Conservation (phyloP, 2,113 vertebrate genomes). For the Oncorhynchus tshawytscha region DNA sequence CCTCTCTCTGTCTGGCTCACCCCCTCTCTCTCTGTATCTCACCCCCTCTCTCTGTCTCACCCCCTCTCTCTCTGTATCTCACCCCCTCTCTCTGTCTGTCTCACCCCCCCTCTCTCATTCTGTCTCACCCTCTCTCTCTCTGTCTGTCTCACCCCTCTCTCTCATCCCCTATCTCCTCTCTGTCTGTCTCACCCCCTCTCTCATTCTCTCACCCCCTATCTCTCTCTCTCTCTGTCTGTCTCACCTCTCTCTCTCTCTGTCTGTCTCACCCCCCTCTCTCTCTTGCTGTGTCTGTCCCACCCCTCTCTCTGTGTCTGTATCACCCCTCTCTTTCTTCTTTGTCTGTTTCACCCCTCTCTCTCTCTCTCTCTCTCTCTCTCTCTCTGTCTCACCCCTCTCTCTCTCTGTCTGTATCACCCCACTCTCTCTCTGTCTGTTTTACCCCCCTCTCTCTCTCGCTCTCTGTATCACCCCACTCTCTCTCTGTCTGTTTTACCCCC, state of each 20-base stretch:
- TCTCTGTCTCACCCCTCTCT: no score
- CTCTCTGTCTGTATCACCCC: background rate
- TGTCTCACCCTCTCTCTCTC: no score
- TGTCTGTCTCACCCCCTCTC: no score
- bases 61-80: background rate
- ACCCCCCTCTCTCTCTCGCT: background rate
- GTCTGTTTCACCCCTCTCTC: background rate
- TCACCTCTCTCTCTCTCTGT: background rate
- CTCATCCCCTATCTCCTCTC: background rate
- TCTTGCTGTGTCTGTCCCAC: no score
- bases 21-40: no score
- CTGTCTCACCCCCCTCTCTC: background rate
- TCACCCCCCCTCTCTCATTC: no score
- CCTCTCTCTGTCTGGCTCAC: no score
- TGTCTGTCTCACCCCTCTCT: no score
- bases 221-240: rapidly evolving
- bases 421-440: background rate
- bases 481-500: background rate
- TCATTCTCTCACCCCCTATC: no score
- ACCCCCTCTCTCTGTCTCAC: background rate
- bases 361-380: no score
- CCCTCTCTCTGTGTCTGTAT: no score
- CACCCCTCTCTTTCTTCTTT: background rate
- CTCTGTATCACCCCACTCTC: background rate
- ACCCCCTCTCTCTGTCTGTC: no score